Percentiles rank a stretch among this genome's conserved stretches.
Evolutionary conservation across 2,888 invertebrate genomes (phyloP).

Genomic region (Apoderus coryli): DNA sequence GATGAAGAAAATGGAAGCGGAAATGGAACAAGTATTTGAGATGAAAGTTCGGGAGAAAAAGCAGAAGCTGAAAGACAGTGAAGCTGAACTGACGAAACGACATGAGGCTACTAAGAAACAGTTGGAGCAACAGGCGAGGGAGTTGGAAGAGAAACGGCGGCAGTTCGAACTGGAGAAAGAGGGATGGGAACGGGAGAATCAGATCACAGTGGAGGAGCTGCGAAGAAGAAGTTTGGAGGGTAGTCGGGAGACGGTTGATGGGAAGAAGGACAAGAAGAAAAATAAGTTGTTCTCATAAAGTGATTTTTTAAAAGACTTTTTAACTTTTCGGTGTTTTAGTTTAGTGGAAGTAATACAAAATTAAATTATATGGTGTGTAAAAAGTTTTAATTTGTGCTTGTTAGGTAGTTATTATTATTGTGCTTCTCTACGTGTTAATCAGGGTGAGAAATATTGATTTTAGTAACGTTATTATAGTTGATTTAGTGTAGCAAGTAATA

Average conservation of each 20-base stretch:
- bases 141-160: slow-evolving; percentile 77
- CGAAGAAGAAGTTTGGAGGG: slow-evolving; percentile 78
- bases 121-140: slow-evolving; percentile 74
- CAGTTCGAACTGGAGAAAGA: slow-evolving; percentile 74
- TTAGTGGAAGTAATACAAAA: no score
- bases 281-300: slow-evolving; percentile 87
- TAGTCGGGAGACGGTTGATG: slow-evolving; percentile 77
- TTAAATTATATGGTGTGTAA: no score
- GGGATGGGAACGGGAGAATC: slow-evolving; percentile 82
- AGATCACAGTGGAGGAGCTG: slow-evolving; percentile 78
- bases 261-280: slow-evolving; percentile 83
- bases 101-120: slow-evolving; percentile 60
- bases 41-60: slow-evolving; percentile 95
- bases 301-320: no score
- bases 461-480: no score
- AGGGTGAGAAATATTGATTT: no score
- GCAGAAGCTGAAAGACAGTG: slow-evolving; percentile 90
- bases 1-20: slow-evolving; percentile 97
- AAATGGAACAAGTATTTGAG: slow-evolving; percentile 93
- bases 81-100: slow-evolving; percentile 79
- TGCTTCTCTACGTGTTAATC: no score
- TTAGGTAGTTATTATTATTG: no score
- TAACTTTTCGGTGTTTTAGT: no score
- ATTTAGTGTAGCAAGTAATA: no score
- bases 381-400: no score